These are phyloP conservation scores for Atrina japonica DNA, from an alignment of 2,888 invertebrate species.

Conservation along the genomic window DNA sequence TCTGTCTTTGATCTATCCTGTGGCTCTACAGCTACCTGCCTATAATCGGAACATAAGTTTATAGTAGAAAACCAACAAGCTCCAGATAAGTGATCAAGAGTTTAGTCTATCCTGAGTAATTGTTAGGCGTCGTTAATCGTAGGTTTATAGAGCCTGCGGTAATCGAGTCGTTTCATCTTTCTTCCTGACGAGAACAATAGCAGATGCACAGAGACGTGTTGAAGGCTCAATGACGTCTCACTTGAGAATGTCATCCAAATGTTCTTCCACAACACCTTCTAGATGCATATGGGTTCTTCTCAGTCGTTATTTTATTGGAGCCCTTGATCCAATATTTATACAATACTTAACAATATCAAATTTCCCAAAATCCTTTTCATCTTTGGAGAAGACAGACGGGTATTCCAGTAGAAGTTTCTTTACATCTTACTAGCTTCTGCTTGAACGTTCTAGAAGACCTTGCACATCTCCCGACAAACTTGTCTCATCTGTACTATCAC, in stretches of 20 bases:
- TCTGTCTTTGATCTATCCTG: constrained; percentile 55
- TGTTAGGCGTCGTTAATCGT: constrained; percentile 20
- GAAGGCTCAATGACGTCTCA: neutral
- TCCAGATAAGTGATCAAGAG: constrained; percentile 22
- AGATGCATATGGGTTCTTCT: neutral
- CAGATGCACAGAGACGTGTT: constrained; percentile 10
- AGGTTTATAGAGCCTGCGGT: constrained; percentile 5
- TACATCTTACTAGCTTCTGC: neutral
- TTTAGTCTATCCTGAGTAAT: constrained; percentile 22
- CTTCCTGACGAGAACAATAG: constrained; percentile 10
- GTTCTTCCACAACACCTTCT: neutral
- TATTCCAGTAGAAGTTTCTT: neutral
- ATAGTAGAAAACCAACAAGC: constrained; percentile 31
- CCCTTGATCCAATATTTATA: neutral
- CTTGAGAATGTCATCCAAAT: constrained; percentile 8
- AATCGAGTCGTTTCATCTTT: constrained; percentile 9
- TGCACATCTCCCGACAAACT: neutral
- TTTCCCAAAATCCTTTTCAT: constrained; percentile 12
- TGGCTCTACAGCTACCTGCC: constrained; percentile 33
- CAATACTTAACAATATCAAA: constrained; percentile 4
- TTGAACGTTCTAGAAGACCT: neutral
- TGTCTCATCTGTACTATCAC: neutral
- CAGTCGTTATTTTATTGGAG: constrained; percentile 5
- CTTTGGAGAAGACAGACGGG: constrained; percentile 3
- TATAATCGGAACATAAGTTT: constrained; percentile 35